phyloP scores from a whole-genome alignment of 2,797 vertebrate species.

The Haliaeetus vocifer region DNA sequence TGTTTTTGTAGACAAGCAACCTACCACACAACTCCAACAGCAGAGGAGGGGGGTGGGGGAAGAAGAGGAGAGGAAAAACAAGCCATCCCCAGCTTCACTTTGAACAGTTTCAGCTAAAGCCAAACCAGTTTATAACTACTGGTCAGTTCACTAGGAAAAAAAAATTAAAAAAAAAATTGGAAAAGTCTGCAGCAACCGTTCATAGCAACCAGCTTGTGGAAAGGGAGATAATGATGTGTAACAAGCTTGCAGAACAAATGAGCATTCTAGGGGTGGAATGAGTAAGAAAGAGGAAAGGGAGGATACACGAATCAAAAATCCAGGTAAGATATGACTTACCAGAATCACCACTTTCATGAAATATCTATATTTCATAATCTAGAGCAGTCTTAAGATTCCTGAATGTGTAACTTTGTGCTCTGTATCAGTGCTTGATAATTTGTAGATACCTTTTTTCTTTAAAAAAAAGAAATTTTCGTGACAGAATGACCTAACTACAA shows the following conservation, averaged over 20 bases:
- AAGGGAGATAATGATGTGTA: background rate
- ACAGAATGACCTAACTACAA: background rate
- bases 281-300: background rate
- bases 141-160: background rate
- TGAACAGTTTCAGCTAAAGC: background rate
- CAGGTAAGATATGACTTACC: background rate
- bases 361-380: too few species aligned
- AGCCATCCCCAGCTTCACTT: background rate
- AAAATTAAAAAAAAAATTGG: background rate
- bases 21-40: background rate
- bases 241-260: background rate
- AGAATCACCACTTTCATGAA: background rate
- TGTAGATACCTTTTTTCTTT: background rate
- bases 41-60: background rate
- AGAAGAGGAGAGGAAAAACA: background rate
- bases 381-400: background rate
- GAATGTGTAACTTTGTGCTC: background rate
- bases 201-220: background rate
- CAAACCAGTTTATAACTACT: background rate
- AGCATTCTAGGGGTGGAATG: background rate
- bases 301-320: background rate
- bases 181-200: background rate
- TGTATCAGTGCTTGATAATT: background rate
- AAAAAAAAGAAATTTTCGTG: background rate
- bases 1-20: background rate